Percentiles rank a stretch among this genome's conserved stretches.
Evolutionary conservation across 2,888 invertebrate species (phyloP).

Genomic region (Ctena decussata): DNA sequence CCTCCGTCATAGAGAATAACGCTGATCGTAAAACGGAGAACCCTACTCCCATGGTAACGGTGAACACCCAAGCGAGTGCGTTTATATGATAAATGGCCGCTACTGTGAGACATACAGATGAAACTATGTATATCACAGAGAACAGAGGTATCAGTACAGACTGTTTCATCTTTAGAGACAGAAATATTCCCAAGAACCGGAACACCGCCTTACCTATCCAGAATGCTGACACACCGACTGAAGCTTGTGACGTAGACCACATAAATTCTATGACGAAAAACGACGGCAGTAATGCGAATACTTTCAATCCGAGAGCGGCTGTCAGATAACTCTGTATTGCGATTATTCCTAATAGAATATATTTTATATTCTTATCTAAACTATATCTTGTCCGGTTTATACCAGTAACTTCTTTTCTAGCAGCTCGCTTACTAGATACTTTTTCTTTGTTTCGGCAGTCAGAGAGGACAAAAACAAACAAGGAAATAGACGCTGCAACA

Average conservation of each 20-base stretch:
- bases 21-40: background rate
- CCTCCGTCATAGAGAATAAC: background rate
- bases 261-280: background rate
- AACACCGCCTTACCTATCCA: background rate
- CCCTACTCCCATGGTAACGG: background rate
- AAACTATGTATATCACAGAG: background rate
- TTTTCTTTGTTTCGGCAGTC: background rate
- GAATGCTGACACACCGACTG: background rate
- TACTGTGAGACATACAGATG: background rate
- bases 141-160: background rate
- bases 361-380: background rate
- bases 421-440: background rate
- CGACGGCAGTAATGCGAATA: background rate
- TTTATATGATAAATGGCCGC: background rate
- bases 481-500: background rate
- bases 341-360: background rate
- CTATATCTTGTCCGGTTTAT: background rate
- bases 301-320: background rate
- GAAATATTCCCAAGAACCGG: background rate
- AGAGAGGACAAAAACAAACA: background rate
- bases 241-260: background rate
- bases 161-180: background rate
- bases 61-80: background rate
- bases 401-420: background rate
- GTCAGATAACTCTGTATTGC: constrained; percentile 1